These are phyloP conservation scores for Pseudorhombus dupliciocellatus DNA, from an alignment of 2,113 vertebrate species.

Conservation along the genomic window DNA sequence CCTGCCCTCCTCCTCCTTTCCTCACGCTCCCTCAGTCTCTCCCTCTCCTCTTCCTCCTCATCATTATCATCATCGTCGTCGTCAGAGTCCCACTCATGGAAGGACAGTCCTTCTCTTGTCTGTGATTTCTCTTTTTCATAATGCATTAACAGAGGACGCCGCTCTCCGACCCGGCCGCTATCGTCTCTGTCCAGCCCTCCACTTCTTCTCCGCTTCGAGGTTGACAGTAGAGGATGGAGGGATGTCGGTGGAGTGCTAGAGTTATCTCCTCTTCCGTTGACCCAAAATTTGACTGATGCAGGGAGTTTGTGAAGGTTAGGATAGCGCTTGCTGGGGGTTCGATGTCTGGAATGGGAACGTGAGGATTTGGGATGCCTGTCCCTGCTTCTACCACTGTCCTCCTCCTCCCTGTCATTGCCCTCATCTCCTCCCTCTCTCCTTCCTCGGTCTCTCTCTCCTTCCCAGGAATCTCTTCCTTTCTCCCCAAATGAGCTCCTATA, in stretches of 20 bases:
- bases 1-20: constrained; percentile 70
- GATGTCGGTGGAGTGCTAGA: constrained; percentile 75
- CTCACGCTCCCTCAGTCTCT: constrained; percentile 65
- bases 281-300: constrained; percentile 84
- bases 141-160: constrained; percentile 81
- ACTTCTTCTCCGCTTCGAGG: constrained; percentile 78
- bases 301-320: constrained; percentile 84
- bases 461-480: constrained; percentile 79
- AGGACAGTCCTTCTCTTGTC: constrained; percentile 81
- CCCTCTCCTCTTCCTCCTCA: constrained; percentile 66
- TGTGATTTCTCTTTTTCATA: constrained; percentile 81
- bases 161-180: constrained; percentile 73
- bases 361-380: constrained; percentile 76
- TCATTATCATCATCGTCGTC: constrained; percentile 74
- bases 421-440: constrained; percentile 77
- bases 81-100: constrained; percentile 84
- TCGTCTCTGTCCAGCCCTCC: constrained; percentile 74
- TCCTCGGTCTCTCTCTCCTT: constrained; percentile 76
- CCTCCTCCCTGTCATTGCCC: constrained; percentile 77
- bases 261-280: constrained; percentile 73
- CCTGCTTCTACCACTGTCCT: constrained; percentile 73
- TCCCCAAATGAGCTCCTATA: constrained; percentile 78
- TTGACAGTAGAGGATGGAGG: constrained; percentile 78
- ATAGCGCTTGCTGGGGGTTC: constrained; percentile 76
- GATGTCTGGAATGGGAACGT: constrained; percentile 69